Percentiles rank a stretch among this genome's conserved stretches.
Conservation (phyloP, 2,888 invertebrate genomes). For the Serrognathus titanus region DNA sequence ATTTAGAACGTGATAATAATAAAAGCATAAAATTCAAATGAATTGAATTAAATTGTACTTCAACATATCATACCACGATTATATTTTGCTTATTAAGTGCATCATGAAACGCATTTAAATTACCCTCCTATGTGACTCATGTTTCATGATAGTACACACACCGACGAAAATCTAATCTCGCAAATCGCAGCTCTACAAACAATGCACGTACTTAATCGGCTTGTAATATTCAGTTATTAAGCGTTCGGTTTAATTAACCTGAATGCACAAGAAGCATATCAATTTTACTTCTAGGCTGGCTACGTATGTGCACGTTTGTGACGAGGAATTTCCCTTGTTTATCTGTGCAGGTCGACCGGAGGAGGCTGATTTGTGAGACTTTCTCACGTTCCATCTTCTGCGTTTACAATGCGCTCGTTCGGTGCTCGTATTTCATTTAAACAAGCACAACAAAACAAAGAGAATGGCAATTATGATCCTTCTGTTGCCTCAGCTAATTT, state of each 20-base stretch:
- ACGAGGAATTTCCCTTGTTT: conserved; percentile 10
- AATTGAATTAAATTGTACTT: no score
- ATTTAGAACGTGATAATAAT: no score
- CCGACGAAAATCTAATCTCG: no score
- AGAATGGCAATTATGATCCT: not conserved
- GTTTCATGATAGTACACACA: no score
- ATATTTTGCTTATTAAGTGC: no score
- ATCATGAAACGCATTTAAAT: no score
- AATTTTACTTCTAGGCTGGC: not conserved
- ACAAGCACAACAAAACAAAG: not conserved
- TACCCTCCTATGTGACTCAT: no score
- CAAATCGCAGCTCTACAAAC: not conserved
- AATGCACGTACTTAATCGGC: not conserved
- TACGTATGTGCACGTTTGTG: conserved; percentile 10
- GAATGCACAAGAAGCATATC: conserved; percentile 16
- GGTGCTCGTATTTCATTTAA: not conserved
- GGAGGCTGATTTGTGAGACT: conserved; percentile 16
- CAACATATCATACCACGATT: no score
- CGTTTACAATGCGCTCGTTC: conserved; percentile 7
- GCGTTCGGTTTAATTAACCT: conserved; percentile 17
- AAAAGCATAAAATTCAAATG: no score
- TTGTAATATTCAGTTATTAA: not conserved
- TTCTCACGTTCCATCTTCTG: conserved; percentile 18
- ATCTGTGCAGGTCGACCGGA: conserved; percentile 14
- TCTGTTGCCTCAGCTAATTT: no score